Evolutionary conservation across 2,797 vertebrate genomes (phyloP), one percentile per base, ranked within the genome.

Genomic region (Rhinatrema bivittatum): DNA sequence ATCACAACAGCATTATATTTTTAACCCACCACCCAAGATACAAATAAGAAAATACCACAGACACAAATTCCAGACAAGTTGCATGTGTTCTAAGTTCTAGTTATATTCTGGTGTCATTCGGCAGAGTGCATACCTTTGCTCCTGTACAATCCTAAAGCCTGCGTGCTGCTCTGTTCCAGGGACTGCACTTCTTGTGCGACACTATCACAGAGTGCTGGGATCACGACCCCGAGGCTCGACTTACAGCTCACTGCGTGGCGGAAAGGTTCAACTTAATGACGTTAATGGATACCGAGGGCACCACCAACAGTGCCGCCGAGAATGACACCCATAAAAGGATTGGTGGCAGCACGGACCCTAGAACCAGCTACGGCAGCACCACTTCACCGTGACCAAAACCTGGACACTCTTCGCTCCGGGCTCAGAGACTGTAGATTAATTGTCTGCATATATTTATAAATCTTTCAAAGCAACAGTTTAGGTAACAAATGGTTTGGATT

Each of bases 141-240:
- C n/a, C n/a, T n/a, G n/a, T n/a, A n/a, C n/a, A n/a, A n/a, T n/a
- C n/a, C n/a, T n/a, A n/a, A n/a, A n/a, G n/a, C n/a, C n/a, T n/a
- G n/a, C n/a, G n/a, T n/a, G n/a, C n/a, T n/a, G 20, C 13, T 42
- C 27, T 10, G 1, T 33, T 12, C 7, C 70, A 94, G 91, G 91
- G 89, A 7, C 88, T 93, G 90, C 74, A 68, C 6, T 46, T 88
- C 20, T 78, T 93, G 64, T 90, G 90, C 2, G 84, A 89, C 52
- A 93, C 90, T 38, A 79, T 94, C 58, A 82, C 74, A 0, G 91
- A 94, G 71, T 92, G 90, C 63, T 94, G 91, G 91, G 91, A 94
- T 56, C 91, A 93, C 1, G 91, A 93, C 70, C 91, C 91, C 0
- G 91, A 94, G 65, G 91, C 91, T 15, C 74, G 91, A 3, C 86